Conservation (phyloP, 2,888 invertebrate species). For the Mellilla xanthometata region DNA sequence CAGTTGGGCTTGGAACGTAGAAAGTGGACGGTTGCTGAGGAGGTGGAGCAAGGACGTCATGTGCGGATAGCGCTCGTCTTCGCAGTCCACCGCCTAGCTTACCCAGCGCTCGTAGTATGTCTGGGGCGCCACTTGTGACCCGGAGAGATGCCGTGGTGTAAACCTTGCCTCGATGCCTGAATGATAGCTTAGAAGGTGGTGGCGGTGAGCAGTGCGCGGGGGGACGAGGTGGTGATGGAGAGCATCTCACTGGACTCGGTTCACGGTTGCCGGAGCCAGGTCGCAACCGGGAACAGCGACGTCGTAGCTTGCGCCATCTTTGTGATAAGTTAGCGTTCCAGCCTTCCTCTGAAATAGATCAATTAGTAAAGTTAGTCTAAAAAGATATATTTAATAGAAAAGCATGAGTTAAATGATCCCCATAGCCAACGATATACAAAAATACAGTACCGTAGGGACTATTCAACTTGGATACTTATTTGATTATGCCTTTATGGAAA, state of each 20-base stretch:
- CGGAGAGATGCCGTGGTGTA: constrained; percentile 76
- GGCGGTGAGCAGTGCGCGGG: constrained; percentile 77
- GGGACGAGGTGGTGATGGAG: constrained; percentile 80
- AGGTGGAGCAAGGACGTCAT: constrained; percentile 84
- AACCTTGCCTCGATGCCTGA: constrained; percentile 76
- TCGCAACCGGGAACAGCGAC: constrained; percentile 86
- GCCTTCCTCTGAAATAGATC: constrained; percentile 83
- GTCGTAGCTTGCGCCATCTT: constrained; percentile 88
- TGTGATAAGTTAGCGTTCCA: constrained; percentile 90
- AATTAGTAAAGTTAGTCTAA: not conserved
- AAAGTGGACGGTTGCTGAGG: constrained; percentile 84
- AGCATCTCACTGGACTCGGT: constrained; percentile 79
- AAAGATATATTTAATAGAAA: no score
- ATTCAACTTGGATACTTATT: no score
- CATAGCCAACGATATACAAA: no score
- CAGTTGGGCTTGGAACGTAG: constrained; percentile 86
- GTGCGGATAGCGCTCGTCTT: constrained; percentile 86
- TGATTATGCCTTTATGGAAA: no score
- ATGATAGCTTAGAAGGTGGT: constrained; percentile 70
- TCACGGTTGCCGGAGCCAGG: constrained; percentile 83
- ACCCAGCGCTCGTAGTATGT: constrained; percentile 85
- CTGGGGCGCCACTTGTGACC: constrained; percentile 84
- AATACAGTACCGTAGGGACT: no score
- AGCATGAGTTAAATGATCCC: no score
- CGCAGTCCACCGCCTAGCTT: constrained; percentile 87